These are phyloP conservation scores for Rhizomys pruinosus DNA, from an alignment of 2,113 vertebrate genomes.

Conservation along the genomic window DNA sequence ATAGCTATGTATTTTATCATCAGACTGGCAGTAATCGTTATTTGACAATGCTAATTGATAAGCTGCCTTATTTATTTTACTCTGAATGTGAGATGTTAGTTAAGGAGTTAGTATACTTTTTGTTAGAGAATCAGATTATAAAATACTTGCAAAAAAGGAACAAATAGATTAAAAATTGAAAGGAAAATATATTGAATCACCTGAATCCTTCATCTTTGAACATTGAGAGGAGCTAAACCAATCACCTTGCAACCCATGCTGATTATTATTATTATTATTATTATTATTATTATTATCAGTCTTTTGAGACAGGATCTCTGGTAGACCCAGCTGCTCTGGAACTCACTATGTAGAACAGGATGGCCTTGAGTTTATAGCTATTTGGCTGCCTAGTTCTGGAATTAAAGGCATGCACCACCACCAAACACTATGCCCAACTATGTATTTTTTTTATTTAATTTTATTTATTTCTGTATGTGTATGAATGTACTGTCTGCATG, in stretches of 20 bases:
- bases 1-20: not conserved
- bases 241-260: fast-evolving
- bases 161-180: too few species aligned
- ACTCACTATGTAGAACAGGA: too few species aligned
- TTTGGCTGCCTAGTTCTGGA: too few species aligned
- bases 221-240: not conserved
- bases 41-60: not conserved
- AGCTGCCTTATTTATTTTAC: not conserved
- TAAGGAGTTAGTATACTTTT: not conserved
- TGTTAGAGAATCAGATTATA: not conserved
- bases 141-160: not conserved
- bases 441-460: too few species aligned
- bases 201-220: not conserved
- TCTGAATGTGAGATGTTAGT: not conserved
- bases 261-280: not conserved
- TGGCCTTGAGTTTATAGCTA: too few species aligned
- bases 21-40: not conserved
- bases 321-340: too few species aligned
- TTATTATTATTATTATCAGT: not conserved
- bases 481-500: too few species aligned
- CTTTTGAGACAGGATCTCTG: too few species aligned
- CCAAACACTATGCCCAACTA: not conserved
- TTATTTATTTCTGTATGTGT: too few species aligned
- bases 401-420: too few species aligned
- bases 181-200: not conserved